A percentile compares a stretch with the other conserved stretches of the same genome.
Conservation (phyloP, 2,797 vertebrate species). For the Gymnoscopelus microlampas region DNA sequence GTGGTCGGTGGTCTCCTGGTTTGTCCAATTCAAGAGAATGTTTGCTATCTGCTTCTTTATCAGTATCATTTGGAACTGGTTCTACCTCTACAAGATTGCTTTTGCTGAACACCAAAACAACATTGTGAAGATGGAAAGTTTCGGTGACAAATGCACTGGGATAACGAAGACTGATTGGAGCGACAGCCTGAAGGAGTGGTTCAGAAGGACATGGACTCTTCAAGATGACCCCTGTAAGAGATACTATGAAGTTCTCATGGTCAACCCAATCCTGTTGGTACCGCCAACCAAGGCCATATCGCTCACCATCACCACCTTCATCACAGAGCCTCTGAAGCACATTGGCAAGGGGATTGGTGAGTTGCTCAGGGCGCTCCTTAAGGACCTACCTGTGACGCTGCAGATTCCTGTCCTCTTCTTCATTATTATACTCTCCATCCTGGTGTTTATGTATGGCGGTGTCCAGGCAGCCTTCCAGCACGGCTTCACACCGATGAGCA, state of each 20-base stretch:
- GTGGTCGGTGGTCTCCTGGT: slow-evolving; percentile 87
- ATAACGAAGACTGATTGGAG: slow-evolving; percentile 84
- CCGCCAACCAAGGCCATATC: slow-evolving; percentile 85
- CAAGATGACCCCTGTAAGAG: slow-evolving; percentile 82
- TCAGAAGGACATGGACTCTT: slow-evolving; percentile 78
- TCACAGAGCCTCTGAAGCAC: slow-evolving; percentile 93
- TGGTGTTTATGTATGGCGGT: slow-evolving; percentile 74
- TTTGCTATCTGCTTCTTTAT: slow-evolving; percentile 85
- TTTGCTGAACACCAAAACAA: slow-evolving; percentile 91
- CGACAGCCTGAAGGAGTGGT: slow-evolving; percentile 83
- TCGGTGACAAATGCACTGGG: slow-evolving; percentile 80
- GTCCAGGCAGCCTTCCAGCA: slow-evolving; percentile 74
- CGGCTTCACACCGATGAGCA: slow-evolving; percentile 65
- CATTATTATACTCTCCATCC: slow-evolving; percentile 76
- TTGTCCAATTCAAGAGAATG: slow-evolving; percentile 85
- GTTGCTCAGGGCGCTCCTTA: slow-evolving; percentile 90
- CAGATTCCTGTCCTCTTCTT: slow-evolving; percentile 86
- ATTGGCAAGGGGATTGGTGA: slow-evolving; percentile 91
- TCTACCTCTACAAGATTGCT: slow-evolving; percentile 92
- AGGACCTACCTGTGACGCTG: slow-evolving; percentile 89
- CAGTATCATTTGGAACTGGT: slow-evolving; percentile 95
- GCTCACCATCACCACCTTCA: slow-evolving; percentile 89
- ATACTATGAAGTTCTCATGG: slow-evolving; percentile 76
- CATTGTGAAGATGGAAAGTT: slow-evolving; percentile 82
- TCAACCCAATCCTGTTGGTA: slow-evolving; percentile 80